These are phyloP conservation scores for Drosophila paulistorum DNA, from an alignment of 1,140 invertebrate genomes.

Conservation along the genomic window DNA sequence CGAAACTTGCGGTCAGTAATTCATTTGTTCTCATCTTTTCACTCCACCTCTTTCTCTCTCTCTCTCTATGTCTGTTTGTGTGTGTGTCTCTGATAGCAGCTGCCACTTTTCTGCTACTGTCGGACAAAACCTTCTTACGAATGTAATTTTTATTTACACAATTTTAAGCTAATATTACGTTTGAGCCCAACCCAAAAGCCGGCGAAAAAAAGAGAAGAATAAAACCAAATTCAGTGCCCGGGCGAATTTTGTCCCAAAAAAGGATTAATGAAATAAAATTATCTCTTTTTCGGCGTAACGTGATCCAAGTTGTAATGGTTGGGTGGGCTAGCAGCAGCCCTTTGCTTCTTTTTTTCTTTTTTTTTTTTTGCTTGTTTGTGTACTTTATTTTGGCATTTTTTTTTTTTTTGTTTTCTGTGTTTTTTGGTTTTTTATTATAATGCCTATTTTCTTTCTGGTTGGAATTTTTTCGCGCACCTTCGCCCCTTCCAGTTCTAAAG, in stretches of 20 bases:
- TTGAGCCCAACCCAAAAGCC: slow-evolving; percentile 73
- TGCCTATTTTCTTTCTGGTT: slow-evolving; percentile 52
- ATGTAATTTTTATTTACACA: slow-evolving; percentile 82
- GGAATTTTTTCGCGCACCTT: slow-evolving; percentile 1
- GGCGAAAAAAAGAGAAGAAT: slow-evolving; percentile 31
- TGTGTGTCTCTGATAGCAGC: slow-evolving; percentile 38
- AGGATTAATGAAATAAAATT: slow-evolving; percentile 82
- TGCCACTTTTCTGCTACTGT: slow-evolving; percentile 49
- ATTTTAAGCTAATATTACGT: slow-evolving; percentile 81
- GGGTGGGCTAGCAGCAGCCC: slow-evolving; percentile 20
- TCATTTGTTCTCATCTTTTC: slow-evolving; percentile 40
- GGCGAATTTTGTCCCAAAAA: slow-evolving; percentile 77
- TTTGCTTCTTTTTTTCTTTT: slow-evolving; percentile 25
- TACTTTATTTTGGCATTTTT: slow-evolving; percentile 44
- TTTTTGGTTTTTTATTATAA: slow-evolving; percentile 64
- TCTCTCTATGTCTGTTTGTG: not conserved
- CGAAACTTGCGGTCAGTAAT: slow-evolving; percentile 69
- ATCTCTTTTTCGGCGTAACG: slow-evolving; percentile 79
- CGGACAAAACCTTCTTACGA: slow-evolving; percentile 69
- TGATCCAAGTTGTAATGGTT: slow-evolving; percentile 34
- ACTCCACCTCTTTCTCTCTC: not conserved
- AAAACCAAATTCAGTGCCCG: slow-evolving; percentile 21
- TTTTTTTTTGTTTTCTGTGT: slow-evolving; percentile 39
- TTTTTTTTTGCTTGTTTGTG: slow-evolving; percentile 48
- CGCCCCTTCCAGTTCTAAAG: not conserved